phyloP scores from a whole-genome alignment of 2,797 vertebrate genomes.

The Parotocinclus haroldoi region DNA sequence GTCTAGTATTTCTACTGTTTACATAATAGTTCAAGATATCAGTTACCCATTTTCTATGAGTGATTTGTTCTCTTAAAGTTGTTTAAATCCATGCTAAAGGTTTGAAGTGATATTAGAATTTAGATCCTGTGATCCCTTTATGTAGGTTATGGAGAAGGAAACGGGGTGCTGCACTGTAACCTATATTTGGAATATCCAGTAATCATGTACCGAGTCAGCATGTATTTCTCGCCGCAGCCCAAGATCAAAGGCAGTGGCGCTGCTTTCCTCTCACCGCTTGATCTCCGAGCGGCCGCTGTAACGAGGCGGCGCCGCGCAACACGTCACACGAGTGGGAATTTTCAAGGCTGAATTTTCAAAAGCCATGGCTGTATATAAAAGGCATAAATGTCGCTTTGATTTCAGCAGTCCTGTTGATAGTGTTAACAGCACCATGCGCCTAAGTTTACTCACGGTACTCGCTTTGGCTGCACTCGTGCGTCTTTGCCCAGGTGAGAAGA shows the following conservation, averaged over 20 bases:
- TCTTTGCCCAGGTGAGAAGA: slow-evolving; percentile 15
- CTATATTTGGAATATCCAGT: slow-evolving; percentile 38
- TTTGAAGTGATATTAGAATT: no score
- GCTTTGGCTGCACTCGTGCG: slow-evolving; percentile 25
- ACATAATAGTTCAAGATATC: no score
- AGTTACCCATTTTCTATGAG: no score
- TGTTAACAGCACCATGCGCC: slow-evolving; percentile 15
- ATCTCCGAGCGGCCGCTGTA: not conserved
- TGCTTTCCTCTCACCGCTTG: not conserved
- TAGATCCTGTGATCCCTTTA: not conserved
- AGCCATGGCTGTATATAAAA: slow-evolving; percentile 36
- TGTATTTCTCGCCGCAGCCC: not conserved
- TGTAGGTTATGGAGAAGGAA: slow-evolving; percentile 3
- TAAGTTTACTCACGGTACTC: slow-evolving; percentile 21
- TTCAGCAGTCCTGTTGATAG: not conserved
- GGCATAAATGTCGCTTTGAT: slow-evolving; percentile 11
- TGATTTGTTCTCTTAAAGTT: no score
- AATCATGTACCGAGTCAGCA: slow-evolving; percentile 26
- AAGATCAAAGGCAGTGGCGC: slow-evolving; percentile 1
- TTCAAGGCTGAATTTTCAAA: slow-evolving; percentile 20
- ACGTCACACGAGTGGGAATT: slow-evolving; percentile 38
- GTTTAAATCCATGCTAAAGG: no score
- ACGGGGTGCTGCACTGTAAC: slow-evolving; percentile 20
- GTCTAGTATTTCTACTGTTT: no score
- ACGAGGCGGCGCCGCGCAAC: not conserved